Evolutionary conservation across 2,797 vertebrate genomes (phyloP), one percentile per base, ranked within the genome.

Genomic region (Pachyuromys duprasi): DNA sequence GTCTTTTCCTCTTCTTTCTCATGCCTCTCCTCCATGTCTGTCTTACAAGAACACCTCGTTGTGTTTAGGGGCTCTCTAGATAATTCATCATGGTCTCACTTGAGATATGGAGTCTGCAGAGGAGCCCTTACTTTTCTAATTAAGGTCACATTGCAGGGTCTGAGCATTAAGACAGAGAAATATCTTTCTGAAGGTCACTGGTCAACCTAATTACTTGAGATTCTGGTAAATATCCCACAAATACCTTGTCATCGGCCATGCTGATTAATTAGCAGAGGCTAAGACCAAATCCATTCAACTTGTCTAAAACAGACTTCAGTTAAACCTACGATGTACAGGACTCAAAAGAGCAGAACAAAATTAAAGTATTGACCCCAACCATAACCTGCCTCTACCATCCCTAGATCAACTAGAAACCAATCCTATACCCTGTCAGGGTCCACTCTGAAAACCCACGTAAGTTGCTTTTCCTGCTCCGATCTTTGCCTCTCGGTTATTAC

Each of bases 211-310:
- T 11, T 53, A 42, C 76, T 39, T 81, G 26, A 36, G 39, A 20
- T 86, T 92, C 82, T 89, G 67, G 42, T 91, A 70, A 75, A 55
- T 70, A 92, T 84, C 39, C 53, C 81, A 9, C 83, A 31, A 95
- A 57, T n/a, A 36, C 14, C 2, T 11, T 49, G 49, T 45, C 2
- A 8, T 53, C 20, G 57, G 33, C 28, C 42, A 70, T 5, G 5
- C 8, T 55, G 28, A 75, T 63, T 72, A 86, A 83, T 65, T 88
- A 60, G 86, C 39, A 74, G 72, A 33, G 17, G 28, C 86, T 82
- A 79, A 93, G 4, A 60, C 18, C 39, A 95, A 93, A 95, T 60
- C 33, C 12, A 26, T n/a, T 89, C 62, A 63, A 63, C 15, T 39
- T 33, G 2, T 63, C 42, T 78, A 9, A 22, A 26, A 62, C 2